A percentile compares a stretch with the other conserved stretches of the same genome.
phyloP scores from a whole-genome alignment of 2,888 invertebrate species.

The Neoitamus cyanurus region DNA sequence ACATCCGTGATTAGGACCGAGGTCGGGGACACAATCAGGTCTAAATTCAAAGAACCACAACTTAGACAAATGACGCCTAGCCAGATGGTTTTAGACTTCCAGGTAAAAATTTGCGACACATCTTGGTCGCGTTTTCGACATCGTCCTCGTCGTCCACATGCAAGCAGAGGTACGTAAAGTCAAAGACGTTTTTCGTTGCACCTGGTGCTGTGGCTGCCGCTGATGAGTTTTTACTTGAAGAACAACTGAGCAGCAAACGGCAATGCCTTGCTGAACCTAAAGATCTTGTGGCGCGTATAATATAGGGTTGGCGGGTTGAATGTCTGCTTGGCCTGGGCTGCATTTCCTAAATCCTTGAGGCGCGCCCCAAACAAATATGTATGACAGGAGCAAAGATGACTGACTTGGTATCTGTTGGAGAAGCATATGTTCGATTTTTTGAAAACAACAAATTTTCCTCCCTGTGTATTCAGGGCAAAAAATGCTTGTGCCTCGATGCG shows the following conservation, averaged over 20 bases:
- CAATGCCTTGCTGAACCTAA: not conserved
- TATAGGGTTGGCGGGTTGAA: not conserved
- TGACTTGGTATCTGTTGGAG: not conserved
- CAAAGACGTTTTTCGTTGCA: slow-evolving; percentile 15
- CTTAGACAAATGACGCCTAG: not conserved
- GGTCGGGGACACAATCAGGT: not conserved
- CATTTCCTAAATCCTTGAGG: not conserved
- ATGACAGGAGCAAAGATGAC: not conserved
- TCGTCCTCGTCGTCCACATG: not conserved
- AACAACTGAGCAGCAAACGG: not conserved
- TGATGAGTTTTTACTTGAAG: not conserved
- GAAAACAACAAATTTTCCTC: not conserved
- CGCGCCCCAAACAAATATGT: not conserved
- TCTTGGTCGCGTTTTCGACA: not conserved
- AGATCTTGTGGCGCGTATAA: not conserved
- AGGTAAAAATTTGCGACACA: slow-evolving; percentile 15
- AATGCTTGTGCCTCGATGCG: not conserved
- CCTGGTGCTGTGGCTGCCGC: not conserved
- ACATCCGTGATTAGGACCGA: not conserved
- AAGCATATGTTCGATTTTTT: not conserved
- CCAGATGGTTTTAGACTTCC: slow-evolving; percentile 23
- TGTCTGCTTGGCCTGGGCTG: not conserved
- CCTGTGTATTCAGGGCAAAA: not conserved
- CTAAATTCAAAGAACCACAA: not conserved
- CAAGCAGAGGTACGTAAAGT: not conserved